These are phyloP conservation scores for Eunapius fragilis DNA, from an alignment of 37 sponge, comb jelly and placozoan species.

Conservation along the genomic window DNA sequence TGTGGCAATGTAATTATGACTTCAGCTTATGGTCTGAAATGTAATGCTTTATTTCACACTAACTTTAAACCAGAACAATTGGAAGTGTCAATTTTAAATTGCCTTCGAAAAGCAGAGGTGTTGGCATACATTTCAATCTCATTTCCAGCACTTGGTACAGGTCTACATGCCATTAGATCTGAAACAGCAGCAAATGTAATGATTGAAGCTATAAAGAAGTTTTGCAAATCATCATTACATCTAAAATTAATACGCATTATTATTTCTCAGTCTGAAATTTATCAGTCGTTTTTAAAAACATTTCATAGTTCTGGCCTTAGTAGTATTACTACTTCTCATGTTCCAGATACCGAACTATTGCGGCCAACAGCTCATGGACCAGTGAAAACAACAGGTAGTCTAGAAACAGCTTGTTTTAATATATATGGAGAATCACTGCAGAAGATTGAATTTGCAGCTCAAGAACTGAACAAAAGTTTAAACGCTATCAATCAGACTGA, in stretches of 20 bases:
- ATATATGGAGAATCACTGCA: neutral
- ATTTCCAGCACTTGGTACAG: slow-evolving; percentile 69
- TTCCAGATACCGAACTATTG: neutral
- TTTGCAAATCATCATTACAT: neutral
- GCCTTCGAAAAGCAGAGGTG: slow-evolving; percentile 32
- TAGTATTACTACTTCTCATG: neutral
- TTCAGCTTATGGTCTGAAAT: slow-evolving; percentile 52
- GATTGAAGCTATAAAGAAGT: slow-evolving; percentile 30
- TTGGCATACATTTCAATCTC: slow-evolving; percentile 36
- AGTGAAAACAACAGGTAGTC: neutral
- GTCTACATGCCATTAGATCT: slow-evolving; percentile 13
- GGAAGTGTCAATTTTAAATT: slow-evolving; percentile 1
- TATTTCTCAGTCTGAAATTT: slow-evolving; percentile 10
- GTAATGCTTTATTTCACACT: slow-evolving; percentile 51
- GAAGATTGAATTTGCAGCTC: neutral
- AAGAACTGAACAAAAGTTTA: neutral
- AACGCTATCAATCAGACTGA: too few species aligned
- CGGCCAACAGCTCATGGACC: neutral
- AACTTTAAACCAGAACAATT: neutral
- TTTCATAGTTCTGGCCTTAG: neutral
- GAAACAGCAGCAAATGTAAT: slow-evolving; percentile 35
- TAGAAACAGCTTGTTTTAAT: neutral
- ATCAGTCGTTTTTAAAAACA: slow-evolving; percentile 10
- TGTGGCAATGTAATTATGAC: slow-evolving; percentile 45
- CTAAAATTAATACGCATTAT: slow-evolving; percentile 28